phyloP scores from a whole-genome alignment of 92 coral and sea anemone genomes.

The Micromussa lordhowensis region DNA sequence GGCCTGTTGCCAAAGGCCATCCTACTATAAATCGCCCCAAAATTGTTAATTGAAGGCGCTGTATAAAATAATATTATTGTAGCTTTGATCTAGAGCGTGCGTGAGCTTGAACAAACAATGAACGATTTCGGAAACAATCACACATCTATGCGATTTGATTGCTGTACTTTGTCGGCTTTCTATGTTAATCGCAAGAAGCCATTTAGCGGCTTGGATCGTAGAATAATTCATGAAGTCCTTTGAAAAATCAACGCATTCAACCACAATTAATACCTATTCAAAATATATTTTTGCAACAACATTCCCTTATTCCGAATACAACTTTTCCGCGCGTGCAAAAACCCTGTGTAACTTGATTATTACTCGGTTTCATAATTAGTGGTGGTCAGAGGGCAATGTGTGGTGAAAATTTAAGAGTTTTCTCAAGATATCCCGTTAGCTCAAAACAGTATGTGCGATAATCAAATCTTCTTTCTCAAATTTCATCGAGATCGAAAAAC shows the following conservation, averaged over 20 bases:
- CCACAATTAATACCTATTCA: not conserved
- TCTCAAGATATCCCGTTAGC: not conserved
- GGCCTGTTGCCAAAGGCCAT: not conserved
- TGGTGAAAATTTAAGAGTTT: conserved; percentile 13
- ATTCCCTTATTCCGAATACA: not conserved
- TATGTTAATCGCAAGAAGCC: not conserved
- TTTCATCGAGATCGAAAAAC: not conserved
- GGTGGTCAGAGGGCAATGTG: conserved; percentile 4
- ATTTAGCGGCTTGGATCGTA: not conserved
- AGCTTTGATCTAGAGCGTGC: not conserved
- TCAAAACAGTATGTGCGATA: not conserved
- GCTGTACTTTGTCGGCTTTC: not conserved
- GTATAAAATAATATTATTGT: not conserved
- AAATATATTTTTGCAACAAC: not conserved
- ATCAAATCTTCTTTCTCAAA: not conserved
- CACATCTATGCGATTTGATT: not conserved
- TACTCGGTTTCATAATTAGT: not conserved
- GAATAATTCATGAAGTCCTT: not conserved
- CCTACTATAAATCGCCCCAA: not conserved
- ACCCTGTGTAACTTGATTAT: not conserved
- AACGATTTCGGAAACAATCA: not conserved
- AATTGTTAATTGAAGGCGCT: not conserved
- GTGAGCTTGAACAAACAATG: conserved; percentile 2
- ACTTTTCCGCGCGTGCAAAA: not conserved
- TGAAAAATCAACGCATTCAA: not conserved